Evolutionary conservation across 2,888 invertebrate species (phyloP).

Genomic region (Leucophora obtusa): DNA sequence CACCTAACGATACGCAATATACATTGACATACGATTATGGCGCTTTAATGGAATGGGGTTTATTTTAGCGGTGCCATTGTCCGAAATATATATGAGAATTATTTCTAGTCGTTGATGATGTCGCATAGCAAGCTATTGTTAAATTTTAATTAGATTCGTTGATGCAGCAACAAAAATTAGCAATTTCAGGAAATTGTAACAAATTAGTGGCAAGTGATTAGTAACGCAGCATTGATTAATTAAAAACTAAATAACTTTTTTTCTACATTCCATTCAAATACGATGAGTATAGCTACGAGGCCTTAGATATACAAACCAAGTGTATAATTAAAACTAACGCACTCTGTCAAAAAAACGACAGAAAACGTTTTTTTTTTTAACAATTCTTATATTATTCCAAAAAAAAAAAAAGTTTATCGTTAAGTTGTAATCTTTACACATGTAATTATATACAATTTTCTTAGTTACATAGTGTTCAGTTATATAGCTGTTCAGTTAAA

Average conservation of each 20-base stretch:
- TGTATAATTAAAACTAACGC: neutral
- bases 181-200: slow-evolving; percentile 75
- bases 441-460: slow-evolving; percentile 52
- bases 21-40: neutral
- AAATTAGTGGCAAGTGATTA: slow-evolving; percentile 76
- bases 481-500: neutral
- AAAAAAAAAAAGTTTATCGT: slow-evolving; percentile 41
- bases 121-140: slow-evolving; percentile 40
- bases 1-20: too few species aligned
- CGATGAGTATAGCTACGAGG: neutral
- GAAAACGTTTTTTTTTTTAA: slow-evolving; percentile 2
- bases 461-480: neutral
- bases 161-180: slow-evolving; percentile 69
- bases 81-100: slow-evolving; percentile 17
- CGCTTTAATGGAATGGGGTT: slow-evolving; percentile 12
- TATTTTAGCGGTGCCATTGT: slow-evolving; percentile 26
- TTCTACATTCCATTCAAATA: neutral
- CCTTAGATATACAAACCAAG: neutral
- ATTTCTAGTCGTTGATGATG: slow-evolving; percentile 12
- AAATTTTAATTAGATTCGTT: slow-evolving; percentile 55
- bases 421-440: slow-evolving; percentile 64
- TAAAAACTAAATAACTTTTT: slow-evolving; percentile 51
- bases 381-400: neutral
- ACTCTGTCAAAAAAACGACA: neutral
- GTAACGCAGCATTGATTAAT: slow-evolving; percentile 70